Conservation (phyloP, 2,797 vertebrate species). For the Okamejei kenojei region DNA sequence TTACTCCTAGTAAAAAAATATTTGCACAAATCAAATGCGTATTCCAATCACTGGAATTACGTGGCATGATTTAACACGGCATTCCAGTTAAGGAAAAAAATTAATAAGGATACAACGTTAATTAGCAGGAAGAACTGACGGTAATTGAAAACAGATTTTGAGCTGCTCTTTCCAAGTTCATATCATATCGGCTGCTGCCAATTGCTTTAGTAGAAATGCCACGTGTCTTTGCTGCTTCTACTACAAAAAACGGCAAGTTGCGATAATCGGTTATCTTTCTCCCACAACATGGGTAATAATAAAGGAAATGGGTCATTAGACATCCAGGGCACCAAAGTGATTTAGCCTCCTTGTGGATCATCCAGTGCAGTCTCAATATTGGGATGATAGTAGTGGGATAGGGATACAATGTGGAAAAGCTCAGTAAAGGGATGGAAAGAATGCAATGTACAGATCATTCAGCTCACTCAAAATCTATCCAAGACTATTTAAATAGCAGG, state of each 20-base stretch:
- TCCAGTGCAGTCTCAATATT: not conserved
- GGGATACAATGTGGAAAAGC: not conserved
- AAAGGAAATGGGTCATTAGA: not conserved
- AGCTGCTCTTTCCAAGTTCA: not conserved
- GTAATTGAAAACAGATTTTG: not conserved
- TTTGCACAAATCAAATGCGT: not conserved
- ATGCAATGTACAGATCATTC: not conserved
- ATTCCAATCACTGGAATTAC: not conserved
- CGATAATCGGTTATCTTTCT: not conserved
- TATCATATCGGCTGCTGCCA: not conserved
- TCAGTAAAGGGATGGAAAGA: not conserved
- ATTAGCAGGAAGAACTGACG: not conserved
- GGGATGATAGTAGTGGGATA: not conserved
- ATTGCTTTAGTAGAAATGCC: not conserved
- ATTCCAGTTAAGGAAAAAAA: not conserved
- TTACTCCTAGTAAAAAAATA: not conserved
- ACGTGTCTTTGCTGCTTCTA: not conserved
- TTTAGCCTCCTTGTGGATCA: not conserved
- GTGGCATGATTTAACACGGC: not conserved
- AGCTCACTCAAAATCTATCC: not conserved
- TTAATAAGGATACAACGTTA: not conserved
- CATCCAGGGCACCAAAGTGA: not conserved
- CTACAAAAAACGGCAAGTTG: not conserved
- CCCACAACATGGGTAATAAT: not conserved
- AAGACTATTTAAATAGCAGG: not conserved